Conservation (phyloP, 2,888 invertebrate species). For the Adelognathus sp. region DNA sequence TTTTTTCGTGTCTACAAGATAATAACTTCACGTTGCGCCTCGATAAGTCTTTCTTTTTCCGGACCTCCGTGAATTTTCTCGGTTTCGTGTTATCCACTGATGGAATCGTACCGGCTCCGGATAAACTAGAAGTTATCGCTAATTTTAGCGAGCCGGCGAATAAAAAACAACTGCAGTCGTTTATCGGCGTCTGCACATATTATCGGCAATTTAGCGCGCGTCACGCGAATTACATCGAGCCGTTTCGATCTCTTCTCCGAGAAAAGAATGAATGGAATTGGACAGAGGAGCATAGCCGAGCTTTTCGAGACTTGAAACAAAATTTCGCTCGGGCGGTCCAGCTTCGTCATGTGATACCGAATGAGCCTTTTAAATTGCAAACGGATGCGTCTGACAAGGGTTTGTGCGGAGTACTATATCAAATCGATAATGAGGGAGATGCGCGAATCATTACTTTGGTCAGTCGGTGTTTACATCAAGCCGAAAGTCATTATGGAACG, state of each 20-base stretch:
- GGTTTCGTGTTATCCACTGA: conserved; percentile 49
- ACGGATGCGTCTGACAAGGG: conserved; percentile 39
- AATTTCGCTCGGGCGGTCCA: conserved; percentile 40
- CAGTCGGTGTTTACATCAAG: conserved; percentile 57
- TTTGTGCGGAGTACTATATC: conserved; percentile 59
- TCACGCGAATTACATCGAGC: conserved; percentile 15
- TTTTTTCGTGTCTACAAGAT: conserved; percentile 53
- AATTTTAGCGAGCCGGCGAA: conserved; percentile 62
- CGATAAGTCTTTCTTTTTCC: conserved; percentile 66
- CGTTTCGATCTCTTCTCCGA: conserved; percentile 42
- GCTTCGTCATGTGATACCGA: conserved; percentile 41
- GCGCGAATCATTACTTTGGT: conserved; percentile 60
- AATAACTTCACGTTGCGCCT: conserved; percentile 50
- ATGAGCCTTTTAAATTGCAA: conserved; percentile 36
- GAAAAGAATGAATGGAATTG: conserved; percentile 30
- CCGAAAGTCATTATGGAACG: conserved; percentile 62
- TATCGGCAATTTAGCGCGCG: conserved; percentile 13
- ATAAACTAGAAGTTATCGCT: conserved; percentile 55
- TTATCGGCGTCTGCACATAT: conserved; percentile 42
- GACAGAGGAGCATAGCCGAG: conserved; percentile 37
- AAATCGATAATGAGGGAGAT: conserved; percentile 27
- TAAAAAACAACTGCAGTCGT: conserved; percentile 61
- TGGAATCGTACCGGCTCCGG: conserved; percentile 10
- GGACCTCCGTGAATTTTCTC: conserved; percentile 57
- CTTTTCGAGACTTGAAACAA: conserved; percentile 40